Percentiles rank a stretch among this genome's conserved stretches.
phyloP scores from a whole-genome alignment of 2,888 invertebrate genomes.

The Myathropa florea region DNA sequence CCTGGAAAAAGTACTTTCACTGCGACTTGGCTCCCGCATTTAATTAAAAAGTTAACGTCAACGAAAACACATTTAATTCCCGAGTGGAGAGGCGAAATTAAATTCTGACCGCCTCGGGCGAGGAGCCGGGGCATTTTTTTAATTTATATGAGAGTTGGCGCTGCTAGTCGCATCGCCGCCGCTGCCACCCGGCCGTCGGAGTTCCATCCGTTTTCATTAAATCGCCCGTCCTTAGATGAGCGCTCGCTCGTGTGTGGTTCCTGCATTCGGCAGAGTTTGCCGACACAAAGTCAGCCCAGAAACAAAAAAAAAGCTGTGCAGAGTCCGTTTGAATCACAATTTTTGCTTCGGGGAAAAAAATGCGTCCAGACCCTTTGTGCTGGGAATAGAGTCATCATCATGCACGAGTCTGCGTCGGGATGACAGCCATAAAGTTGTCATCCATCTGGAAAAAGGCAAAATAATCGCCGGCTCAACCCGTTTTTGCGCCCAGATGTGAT shows the following conservation, averaged over 20 bases:
- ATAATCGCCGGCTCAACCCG: neutral
- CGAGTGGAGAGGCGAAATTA: conserved; percentile 39
- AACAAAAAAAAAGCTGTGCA: neutral
- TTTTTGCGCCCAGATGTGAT: neutral
- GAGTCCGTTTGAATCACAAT: neutral
- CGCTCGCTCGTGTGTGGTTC: neutral
- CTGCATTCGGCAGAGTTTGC: neutral
- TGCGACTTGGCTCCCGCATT: conserved; percentile 18
- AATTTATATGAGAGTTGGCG: conserved; percentile 1
- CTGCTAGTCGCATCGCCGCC: conserved; percentile 7
- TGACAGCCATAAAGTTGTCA: neutral
- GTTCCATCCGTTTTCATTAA: neutral
- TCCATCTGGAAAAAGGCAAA: neutral
- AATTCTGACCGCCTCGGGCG: conserved; percentile 11
- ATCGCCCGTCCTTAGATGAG: neutral
- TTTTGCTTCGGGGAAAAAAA: neutral
- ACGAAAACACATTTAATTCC: conserved; percentile 43
- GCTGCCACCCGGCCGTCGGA: neutral
- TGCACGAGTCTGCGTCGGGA: neutral
- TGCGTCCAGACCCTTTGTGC: neutral
- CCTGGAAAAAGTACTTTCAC: neutral
- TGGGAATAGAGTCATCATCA: neutral
- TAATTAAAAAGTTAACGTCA: conserved; percentile 62
- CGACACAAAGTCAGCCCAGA: neutral
- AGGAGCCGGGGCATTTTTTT: neutral